phyloP scores from a whole-genome alignment of 1,140 invertebrate species.

The Scaptomyza montana region DNA sequence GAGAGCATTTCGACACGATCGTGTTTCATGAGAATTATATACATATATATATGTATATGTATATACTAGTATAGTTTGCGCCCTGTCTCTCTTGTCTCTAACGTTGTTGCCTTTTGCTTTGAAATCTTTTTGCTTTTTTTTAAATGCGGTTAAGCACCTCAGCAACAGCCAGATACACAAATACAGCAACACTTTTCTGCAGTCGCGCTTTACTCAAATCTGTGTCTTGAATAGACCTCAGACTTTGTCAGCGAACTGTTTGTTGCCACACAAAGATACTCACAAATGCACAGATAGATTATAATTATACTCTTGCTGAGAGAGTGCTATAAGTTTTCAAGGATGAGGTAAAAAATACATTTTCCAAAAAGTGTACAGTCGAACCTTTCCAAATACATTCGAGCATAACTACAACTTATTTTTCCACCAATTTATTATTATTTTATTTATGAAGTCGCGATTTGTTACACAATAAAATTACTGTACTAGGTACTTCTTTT shows the following conservation, averaged over 20 bases:
- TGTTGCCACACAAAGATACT: conserved; percentile 14
- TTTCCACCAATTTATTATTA: too few relatives aligned
- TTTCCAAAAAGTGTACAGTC: too few relatives aligned
- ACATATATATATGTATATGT: neutral
- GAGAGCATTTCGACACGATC: conserved; percentile 76
- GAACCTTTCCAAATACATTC: too few relatives aligned
- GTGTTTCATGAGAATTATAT: conserved; percentile 67
- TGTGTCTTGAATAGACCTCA: conserved; percentile 22
- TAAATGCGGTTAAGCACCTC: conserved; percentile 77
- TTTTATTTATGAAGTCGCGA: too few relatives aligned
- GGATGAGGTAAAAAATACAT: too few relatives aligned
- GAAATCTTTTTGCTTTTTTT: conserved; percentile 30
- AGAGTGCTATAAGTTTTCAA: neutral
- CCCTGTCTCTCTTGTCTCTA: conserved; percentile 26
- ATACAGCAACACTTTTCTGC: conserved; percentile 23
- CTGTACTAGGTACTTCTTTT: too few relatives aligned
- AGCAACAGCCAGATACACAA: conserved; percentile 10
- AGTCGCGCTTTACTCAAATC: neutral
- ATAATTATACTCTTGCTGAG: conserved; percentile 2
- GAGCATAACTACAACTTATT: too few relatives aligned
- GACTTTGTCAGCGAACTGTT: conserved; percentile 18
- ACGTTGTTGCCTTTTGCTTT: conserved; percentile 44
- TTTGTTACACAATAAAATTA: too few relatives aligned
- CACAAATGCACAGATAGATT: neutral
- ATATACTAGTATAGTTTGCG: conserved; percentile 45